phyloP scores from a whole-genome alignment of 1,140 invertebrate species.

The Lordiphosa clarofinis region DNA sequence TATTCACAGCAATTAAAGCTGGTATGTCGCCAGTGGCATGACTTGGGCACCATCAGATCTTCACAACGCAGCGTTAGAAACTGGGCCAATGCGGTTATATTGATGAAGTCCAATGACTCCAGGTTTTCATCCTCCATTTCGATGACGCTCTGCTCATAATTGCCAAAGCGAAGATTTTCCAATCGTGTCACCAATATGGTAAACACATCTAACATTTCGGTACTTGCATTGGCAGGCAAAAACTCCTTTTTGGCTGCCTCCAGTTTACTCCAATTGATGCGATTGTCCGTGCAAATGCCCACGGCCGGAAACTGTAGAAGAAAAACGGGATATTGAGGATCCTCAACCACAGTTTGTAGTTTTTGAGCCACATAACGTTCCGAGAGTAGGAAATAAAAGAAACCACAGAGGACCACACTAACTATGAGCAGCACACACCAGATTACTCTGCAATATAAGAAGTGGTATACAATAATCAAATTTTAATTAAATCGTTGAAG shows the following conservation, averaged over 20 bases:
- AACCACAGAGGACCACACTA: slow-evolving; percentile 43
- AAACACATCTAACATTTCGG: slow-evolving; percentile 34
- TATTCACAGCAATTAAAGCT: slow-evolving; percentile 60
- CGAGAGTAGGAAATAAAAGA: slow-evolving; percentile 55
- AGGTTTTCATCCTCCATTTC: slow-evolving; percentile 61
- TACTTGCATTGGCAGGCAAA: slow-evolving; percentile 47
- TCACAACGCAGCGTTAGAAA: slow-evolving; percentile 44
- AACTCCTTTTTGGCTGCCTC: slow-evolving; percentile 55
- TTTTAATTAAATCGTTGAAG: too few species aligned
- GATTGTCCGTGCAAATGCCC: slow-evolving; percentile 84
- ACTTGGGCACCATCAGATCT: slow-evolving; percentile 37
- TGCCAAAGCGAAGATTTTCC: slow-evolving; percentile 54
- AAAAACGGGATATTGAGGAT: slow-evolving; percentile 85
- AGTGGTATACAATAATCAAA: too few species aligned
- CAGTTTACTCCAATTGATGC: slow-evolving; percentile 63
- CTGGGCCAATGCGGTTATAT: slow-evolving; percentile 26
- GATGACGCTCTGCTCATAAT: slow-evolving; percentile 17
- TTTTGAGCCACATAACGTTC: slow-evolving; percentile 59
- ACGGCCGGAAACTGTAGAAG: slow-evolving; percentile 85
- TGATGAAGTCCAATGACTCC: slow-evolving; percentile 46
- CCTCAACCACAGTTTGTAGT: slow-evolving; percentile 82
- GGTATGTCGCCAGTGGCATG: slow-evolving; percentile 49
- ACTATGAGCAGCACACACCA: slow-evolving; percentile 50
- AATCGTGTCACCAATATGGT: slow-evolving; percentile 34
- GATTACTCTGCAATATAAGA: slow-evolving; percentile 35